Evolutionary conservation across 2,797 vertebrate genomes (phyloP), one percentile per base, ranked within the genome.

Genomic region (Amblyraja radiata): DNA sequence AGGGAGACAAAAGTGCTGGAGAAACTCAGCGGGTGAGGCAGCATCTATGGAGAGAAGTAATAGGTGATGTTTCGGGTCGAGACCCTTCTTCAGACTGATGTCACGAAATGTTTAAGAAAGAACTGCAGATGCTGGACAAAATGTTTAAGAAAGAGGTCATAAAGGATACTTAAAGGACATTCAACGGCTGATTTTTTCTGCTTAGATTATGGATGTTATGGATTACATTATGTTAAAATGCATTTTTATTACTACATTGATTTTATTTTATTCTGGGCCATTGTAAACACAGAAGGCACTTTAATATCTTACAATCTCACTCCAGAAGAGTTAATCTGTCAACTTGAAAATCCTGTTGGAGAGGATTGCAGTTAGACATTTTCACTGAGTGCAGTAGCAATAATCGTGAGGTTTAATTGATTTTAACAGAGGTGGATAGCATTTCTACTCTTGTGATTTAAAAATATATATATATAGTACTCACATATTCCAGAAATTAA

Each of bases 201-300:
- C 54, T 91, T 91, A 74, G 25, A 25, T 39, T 10, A 74, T 74
- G 68, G 13, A 83, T 83, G 78, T 32, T 32, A 32, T n/a, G 63
- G 32, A 32, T 21, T 21, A 36, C 14, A 54, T 39, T 46, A 73
- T 54, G 74, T 91, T 54, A 46, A n/a, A 88, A 88, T 65, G n/a
- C 84, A 88, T n/a, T 76, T 25, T 91, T 91, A 91, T 91, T 74
- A 74, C 71, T 54, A 54, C 23, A 91, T 74, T 91, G 36, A 91
- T 74, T 91, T 74, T 74, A 18, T 54, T 91, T 91, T 91, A 73
- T 74, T 74, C 71, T 46, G 14, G 83, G 61, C n/a, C n/a, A 68
- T 9, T 65, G 61, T 32, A 88, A 88, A 65, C 84, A 88, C 84
- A 88, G 84, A 32, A 32, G 32, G 32, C 32, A 32, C 32, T 32